A percentile compares a stretch with the other conserved stretches of the same genome.
Evolutionary conservation across 2,888 invertebrate genomes (phyloP).

Genomic region (Terebella lapidaria): DNA sequence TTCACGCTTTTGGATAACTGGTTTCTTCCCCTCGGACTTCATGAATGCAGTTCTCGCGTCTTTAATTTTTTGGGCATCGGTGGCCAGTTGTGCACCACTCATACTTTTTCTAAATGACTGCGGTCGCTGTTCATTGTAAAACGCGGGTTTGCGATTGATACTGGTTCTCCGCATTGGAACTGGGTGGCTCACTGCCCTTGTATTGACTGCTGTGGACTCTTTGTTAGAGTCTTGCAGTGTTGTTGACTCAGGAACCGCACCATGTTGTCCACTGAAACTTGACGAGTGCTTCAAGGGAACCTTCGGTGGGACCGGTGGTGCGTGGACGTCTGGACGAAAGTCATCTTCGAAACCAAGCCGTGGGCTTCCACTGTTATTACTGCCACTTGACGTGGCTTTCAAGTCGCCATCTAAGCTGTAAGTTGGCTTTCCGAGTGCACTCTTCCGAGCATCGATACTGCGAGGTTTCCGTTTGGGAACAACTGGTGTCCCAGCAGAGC

Average conservation of each 20-base stretch:
- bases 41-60: slow-evolving; percentile 24
- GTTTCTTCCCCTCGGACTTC: slow-evolving; percentile 15
- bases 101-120: not conserved
- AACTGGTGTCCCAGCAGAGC: too few relatives aligned
- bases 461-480: too few relatives aligned
- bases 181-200: not conserved
- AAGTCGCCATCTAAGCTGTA: too few relatives aligned
- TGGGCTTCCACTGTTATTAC: too few relatives aligned
- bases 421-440: too few relatives aligned
- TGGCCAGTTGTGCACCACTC: slow-evolving; percentile 4
- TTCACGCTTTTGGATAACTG: slow-evolving; percentile 1
- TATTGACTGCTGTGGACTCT: too few relatives aligned
- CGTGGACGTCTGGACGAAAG: not conserved
- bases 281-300: slow-evolving; percentile 2
- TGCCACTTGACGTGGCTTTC: too few relatives aligned
- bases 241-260: not conserved
- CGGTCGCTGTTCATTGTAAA: slow-evolving; percentile 11
- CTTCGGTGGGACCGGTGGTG: not conserved
- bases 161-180: slow-evolving; percentile 8
- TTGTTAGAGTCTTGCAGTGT: too few relatives aligned
- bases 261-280: not conserved
- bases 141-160: slow-evolving; percentile 10
- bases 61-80: slow-evolving; percentile 17
- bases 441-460: too few relatives aligned
- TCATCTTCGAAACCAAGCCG: not conserved